These are phyloP conservation scores for Amaurobius ferox DNA, from an alignment of 2,888 invertebrate species.

Conservation along the genomic window DNA sequence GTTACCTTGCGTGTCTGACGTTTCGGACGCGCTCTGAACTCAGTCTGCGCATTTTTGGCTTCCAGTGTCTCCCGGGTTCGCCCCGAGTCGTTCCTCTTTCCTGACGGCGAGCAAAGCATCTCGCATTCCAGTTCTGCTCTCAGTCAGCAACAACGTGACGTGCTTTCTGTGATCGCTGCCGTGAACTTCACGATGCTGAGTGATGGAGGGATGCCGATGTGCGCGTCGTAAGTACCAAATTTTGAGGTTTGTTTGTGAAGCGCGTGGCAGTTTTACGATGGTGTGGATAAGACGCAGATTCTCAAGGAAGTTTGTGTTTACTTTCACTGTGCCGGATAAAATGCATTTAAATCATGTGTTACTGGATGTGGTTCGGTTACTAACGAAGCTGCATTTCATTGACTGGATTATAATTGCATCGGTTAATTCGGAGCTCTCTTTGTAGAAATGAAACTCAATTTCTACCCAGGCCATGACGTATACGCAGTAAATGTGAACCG, in stretches of 20 bases:
- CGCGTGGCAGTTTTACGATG: conserved; percentile 9
- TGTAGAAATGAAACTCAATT: too few relatives aligned
- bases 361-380: too few relatives aligned
- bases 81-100: not conserved
- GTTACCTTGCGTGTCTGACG: conserved; percentile 18
- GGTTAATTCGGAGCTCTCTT: too few relatives aligned
- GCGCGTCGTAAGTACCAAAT: conserved; percentile 50
- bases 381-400: too few relatives aligned
- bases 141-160: not conserved
- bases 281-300: not conserved
- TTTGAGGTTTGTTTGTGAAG: not conserved
- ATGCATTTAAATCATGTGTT: too few relatives aligned
- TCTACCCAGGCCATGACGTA: too few relatives aligned
- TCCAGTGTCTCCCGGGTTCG: not conserved
- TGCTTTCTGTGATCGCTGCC: not conserved
- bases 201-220: conserved; percentile 62
- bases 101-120: too few relatives aligned
- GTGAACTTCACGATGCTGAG: conserved; percentile 27
- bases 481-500: too few relatives aligned
- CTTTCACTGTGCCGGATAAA: too few relatives aligned
- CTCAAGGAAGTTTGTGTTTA: not conserved
- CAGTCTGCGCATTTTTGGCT: conserved; percentile 2
- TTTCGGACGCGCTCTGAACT: not conserved
- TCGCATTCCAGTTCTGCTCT: conserved; percentile 17
- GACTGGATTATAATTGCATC: too few relatives aligned